Conservation (phyloP, 2,113 vertebrate species). For the Micronycteris hirsuta region DNA sequence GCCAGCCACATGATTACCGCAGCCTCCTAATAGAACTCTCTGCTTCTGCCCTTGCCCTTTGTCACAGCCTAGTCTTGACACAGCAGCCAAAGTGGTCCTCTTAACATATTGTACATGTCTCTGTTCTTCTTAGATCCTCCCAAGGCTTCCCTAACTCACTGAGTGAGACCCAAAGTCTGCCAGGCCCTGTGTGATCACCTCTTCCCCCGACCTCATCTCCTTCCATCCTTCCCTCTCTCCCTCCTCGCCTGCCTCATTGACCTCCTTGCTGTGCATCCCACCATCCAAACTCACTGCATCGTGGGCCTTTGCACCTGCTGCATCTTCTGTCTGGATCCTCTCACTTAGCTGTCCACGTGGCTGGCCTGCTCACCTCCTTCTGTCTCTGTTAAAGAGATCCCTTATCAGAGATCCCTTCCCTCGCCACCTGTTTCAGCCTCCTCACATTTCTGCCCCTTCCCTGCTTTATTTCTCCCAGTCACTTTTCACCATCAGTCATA, state of each 20-base stretch:
- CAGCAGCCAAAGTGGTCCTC: background rate
- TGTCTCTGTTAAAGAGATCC: background rate
- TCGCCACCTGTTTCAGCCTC: background rate
- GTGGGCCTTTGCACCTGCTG: background rate
- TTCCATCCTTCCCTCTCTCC: conserved; percentile 36
- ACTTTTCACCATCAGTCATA: background rate
- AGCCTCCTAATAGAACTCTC: background rate
- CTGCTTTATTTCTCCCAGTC: background rate
- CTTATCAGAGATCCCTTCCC: background rate
- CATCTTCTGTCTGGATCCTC: background rate
- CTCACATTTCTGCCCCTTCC: no score
- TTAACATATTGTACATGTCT: background rate
- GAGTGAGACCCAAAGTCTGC: background rate
- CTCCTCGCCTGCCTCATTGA: background rate
- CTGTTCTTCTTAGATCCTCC: background rate
- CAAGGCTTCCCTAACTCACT: background rate
- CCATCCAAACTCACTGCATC: background rate
- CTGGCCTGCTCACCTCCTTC: background rate
- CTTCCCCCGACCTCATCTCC: conserved; percentile 23
- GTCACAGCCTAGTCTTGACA: background rate
- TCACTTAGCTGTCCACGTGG: rapidly evolving
- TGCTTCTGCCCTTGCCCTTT: background rate
- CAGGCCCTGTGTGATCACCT: background rate
- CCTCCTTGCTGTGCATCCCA: background rate
- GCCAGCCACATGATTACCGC: no score